Percentiles rank a stretch among this genome's conserved stretches.
phyloP scores from a whole-genome alignment of 2,888 invertebrate species.

The Meloe dianella region DNA sequence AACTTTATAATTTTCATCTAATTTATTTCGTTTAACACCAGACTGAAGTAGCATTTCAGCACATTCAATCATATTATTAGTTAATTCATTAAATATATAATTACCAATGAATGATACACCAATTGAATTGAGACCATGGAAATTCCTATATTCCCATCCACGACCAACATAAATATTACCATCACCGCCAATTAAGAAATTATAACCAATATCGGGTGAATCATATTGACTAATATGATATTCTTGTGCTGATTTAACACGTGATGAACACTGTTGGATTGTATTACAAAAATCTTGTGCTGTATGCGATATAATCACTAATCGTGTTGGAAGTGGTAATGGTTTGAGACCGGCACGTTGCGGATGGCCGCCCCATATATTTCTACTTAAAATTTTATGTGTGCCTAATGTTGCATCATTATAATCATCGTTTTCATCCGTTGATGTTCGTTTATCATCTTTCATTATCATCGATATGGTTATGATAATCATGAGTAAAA shows the following conservation, averaged over 20 bases:
- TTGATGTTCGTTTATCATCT: background rate
- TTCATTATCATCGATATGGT: background rate
- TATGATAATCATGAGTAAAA: background rate
- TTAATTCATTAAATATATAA: slow-evolving; percentile 56
- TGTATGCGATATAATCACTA: slow-evolving; percentile 28
- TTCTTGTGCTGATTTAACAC: slow-evolving; percentile 19
- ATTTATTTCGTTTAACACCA: slow-evolving; percentile 57
- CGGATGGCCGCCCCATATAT: slow-evolving; percentile 9
- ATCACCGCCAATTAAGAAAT: slow-evolving; percentile 64
- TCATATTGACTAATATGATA: slow-evolving; percentile 12
- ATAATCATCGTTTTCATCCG: background rate
- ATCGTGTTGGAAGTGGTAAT: slow-evolving; percentile 14
- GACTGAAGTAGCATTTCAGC: slow-evolving; percentile 58
- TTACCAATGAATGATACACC: slow-evolving; percentile 63
- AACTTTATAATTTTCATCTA: slow-evolving; percentile 60
- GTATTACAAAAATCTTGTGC: slow-evolving; percentile 19
- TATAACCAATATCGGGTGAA: slow-evolving; percentile 59
- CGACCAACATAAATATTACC: slow-evolving; percentile 63
- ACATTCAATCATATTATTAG: slow-evolving; percentile 58
- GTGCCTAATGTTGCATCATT: background rate
- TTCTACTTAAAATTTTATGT: background rate
- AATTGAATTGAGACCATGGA: slow-evolving; percentile 60
- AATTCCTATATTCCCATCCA: slow-evolving; percentile 63
- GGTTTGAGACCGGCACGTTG: background rate
- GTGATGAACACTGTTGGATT: slow-evolving; percentile 12